These are phyloP conservation scores for Prunella fulvescens DNA, from an alignment of 2,113 vertebrate species.

Conservation along the genomic window DNA sequence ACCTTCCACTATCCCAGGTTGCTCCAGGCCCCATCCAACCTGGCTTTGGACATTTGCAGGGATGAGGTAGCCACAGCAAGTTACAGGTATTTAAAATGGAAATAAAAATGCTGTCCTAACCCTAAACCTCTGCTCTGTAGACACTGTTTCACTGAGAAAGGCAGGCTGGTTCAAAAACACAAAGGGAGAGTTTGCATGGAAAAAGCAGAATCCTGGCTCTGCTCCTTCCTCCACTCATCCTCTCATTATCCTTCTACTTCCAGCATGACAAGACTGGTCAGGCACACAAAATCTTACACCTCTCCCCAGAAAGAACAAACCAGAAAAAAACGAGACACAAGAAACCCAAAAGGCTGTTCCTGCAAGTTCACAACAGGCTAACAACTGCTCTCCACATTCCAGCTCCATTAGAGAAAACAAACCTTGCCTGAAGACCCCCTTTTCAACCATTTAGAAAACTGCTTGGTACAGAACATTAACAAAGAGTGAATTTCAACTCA, in stretches of 20 bases:
- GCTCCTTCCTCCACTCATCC: neutral
- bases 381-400: neutral
- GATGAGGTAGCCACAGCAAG: neutral
- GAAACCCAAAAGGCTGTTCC: neutral
- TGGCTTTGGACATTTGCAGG: neutral
- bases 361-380: neutral
- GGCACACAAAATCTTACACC: neutral
- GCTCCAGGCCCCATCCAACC: neutral
- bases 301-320: neutral
- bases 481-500: neutral
- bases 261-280: neutral
- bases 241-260: neutral
- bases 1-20: neutral
- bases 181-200: accelerated
- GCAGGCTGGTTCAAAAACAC: neutral
- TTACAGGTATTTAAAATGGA: neutral
- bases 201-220: neutral
- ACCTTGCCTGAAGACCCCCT: neutral
- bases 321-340: neutral
- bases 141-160: neutral
- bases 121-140: neutral
- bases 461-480: neutral
- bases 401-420: neutral
- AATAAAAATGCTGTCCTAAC: neutral
- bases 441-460: neutral